Percentiles rank a stretch among this genome's conserved stretches.
Conservation (phyloP, 2,113 vertebrate species). For the Heterochromis multidens region DNA sequence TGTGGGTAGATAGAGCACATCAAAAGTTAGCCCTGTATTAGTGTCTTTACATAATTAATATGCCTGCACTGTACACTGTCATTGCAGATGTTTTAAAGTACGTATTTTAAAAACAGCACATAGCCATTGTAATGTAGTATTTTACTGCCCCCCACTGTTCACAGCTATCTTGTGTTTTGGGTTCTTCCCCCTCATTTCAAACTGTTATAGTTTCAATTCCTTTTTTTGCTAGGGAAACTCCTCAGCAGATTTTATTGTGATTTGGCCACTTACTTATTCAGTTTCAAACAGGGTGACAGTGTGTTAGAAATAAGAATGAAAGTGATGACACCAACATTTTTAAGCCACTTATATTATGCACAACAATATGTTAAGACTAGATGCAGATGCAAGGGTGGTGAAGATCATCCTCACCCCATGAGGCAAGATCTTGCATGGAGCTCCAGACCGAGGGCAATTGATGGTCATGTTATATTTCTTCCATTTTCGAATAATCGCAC, state of each 20-base stretch:
- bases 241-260: not conserved
- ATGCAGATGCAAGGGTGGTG: not conserved
- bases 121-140: not conserved
- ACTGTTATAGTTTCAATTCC: not conserved
- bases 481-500: no score
- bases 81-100: not conserved
- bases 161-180: not conserved
- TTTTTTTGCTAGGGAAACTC: not conserved
- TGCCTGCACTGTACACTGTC: not conserved
- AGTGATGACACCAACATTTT: no score
- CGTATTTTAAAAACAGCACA: not conserved
- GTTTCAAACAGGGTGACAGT: not conserved
- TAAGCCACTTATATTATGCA: no score
- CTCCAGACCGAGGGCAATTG: no score
- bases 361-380: no score
- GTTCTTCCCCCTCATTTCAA: not conserved
- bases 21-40: not conserved
- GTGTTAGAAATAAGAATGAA: not conserved
- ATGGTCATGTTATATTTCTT: no score
- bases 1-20: not conserved
- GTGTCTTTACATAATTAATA: not conserved
- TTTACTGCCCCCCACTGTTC: not conserved
- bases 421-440: no score
- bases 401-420: not conserved
- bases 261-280: not conserved